Evolutionary conservation across 2,888 invertebrate species (phyloP), one percentile per base, ranked within the genome.

Genomic region (Griposia aprilina): DNA sequence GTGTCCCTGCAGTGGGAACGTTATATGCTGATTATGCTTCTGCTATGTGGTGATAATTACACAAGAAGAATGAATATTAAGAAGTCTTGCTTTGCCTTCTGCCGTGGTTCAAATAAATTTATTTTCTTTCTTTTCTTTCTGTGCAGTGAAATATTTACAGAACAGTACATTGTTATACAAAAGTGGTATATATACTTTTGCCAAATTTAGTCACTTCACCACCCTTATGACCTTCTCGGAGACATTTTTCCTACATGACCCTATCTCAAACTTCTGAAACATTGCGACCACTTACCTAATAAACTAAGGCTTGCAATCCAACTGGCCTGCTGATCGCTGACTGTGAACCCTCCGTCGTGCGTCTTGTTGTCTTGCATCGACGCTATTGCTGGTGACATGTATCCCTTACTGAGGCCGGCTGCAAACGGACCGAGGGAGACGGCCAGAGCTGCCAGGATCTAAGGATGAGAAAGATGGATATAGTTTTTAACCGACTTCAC

Each of bases 281-380:
- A n/a, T 23, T 8, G 55, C 6, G 1, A 41, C 0, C 15, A 80
- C 96, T 95, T 80, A 97, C 97, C 97, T 68, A 97, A 90, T 90
- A 98, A 97, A 86, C 98, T 98, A 68, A 98, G 95, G 89, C 98
- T 98, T 36, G 98, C 98, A 50, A 98, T 97, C 98, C 98, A 98
- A 82, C 98, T 98, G 36, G 98, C 98, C 91, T 98, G 98, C 94
- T 98, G 98, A 84, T 98, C 97, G 87, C 97, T 97, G 81, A 98
- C 97, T 2, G 97, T 97, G 93, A 98, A 98, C 3, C 92, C 88
- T 5, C 91, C 92, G 69, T 92, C 90, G 73, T 92, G 92, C 0
- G 88, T 83, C 72, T 93, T 93, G 69, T 97, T 96, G 81, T 97
- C 97, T 90, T 98, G 98, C 91, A 98, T 97, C 0, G 98, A 98